Evolutionary conservation across 2,888 invertebrate species (phyloP).

Genomic region (Drosophila infuscata): DNA sequence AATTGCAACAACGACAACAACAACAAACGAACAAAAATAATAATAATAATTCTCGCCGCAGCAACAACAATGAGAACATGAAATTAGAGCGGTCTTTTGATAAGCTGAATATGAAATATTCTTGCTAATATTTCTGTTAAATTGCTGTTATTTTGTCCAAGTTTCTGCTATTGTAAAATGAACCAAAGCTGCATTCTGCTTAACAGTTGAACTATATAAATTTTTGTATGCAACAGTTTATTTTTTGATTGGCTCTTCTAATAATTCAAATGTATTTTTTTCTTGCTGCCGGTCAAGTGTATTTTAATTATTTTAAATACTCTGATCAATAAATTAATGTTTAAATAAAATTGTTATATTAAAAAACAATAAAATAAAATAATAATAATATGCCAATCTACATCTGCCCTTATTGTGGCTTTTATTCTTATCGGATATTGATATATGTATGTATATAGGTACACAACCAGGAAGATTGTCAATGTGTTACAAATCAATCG

Average conservation of each 20-base stretch:
- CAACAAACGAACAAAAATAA: slow-evolving; percentile 15
- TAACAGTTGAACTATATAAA: neutral
- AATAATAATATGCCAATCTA: neutral
- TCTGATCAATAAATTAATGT: neutral
- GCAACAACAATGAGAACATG: slow-evolving; percentile 43
- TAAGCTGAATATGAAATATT: neutral
- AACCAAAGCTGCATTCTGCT: neutral
- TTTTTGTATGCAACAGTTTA: neutral
- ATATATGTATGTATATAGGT: neutral
- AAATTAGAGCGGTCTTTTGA: slow-evolving; percentile 1
- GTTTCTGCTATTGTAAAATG: neutral
- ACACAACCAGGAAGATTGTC: neutral
- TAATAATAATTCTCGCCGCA: slow-evolving; percentile 53
- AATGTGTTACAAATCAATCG: neutral
- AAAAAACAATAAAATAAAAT: too few species aligned
- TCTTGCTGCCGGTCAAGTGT: neutral
- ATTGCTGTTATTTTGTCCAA: neutral
- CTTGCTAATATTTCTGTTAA: neutral
- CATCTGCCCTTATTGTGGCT: neutral
- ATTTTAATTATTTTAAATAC: neutral
- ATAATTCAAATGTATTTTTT: neutral
- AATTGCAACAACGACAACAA: slow-evolving; percentile 36
- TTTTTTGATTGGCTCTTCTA: neutral
- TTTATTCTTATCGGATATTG: neutral
- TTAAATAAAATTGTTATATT: too few species aligned